These are phyloP conservation scores for Empis livida DNA, from an alignment of 2,888 invertebrate species.

Conservation along the genomic window DNA sequence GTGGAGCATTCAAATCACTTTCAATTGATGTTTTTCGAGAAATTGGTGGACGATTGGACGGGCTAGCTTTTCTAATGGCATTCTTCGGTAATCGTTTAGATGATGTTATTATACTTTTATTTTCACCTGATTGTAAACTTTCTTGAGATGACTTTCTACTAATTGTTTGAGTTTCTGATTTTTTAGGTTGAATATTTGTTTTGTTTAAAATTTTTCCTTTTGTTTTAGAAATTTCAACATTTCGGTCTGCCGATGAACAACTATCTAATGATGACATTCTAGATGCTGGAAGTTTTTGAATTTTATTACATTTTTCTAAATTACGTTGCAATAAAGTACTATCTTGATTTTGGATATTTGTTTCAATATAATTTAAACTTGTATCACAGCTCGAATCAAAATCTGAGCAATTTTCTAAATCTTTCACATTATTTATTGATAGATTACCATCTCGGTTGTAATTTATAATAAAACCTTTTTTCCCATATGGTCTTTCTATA, in stretches of 20 bases:
- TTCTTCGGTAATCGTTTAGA: not conserved
- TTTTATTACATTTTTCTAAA: not conserved
- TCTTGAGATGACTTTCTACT: constrained; percentile 9
- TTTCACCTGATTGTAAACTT: constrained; percentile 5
- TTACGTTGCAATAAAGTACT: too few relatives aligned
- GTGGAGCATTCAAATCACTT: not conserved
- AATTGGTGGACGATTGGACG: not conserved
- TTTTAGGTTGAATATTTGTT: not conserved
- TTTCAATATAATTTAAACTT: constrained; percentile 33
- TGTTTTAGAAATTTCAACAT: not conserved
- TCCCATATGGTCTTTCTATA: constrained; percentile 26
- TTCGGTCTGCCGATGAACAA: constrained; percentile 7
- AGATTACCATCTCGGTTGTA: constrained; percentile 29
- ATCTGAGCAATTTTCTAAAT: constrained; percentile 34
- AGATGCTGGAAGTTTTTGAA: constrained; percentile 4
- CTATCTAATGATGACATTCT: constrained; percentile 11
- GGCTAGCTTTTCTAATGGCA: not conserved
- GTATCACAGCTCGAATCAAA: constrained; percentile 36
- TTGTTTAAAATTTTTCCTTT: not conserved
- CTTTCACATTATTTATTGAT: constrained; percentile 31
- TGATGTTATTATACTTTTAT: not conserved
- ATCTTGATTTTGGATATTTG: constrained; percentile 16
- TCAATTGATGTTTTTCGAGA: not conserved
- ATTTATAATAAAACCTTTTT: constrained; percentile 33
- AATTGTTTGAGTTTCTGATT: not conserved